Evolutionary conservation across 2,113 vertebrate genomes (phyloP).

Genomic region (Neogobius melanostomus): DNA sequence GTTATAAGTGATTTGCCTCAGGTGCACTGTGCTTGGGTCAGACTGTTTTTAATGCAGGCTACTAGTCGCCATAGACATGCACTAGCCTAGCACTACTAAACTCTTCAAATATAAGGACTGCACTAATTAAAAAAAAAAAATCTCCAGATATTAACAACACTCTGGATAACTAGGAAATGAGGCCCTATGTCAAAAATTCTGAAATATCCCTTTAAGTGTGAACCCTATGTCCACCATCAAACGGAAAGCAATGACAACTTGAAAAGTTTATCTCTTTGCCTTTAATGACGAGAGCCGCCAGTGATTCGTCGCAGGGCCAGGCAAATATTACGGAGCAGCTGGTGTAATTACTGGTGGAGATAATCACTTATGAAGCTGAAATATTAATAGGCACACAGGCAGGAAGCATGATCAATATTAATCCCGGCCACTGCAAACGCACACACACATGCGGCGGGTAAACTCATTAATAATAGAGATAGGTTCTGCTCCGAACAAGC

Average conservation of each 20-base stretch:
- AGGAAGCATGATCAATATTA: constrained; percentile 72
- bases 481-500: constrained; percentile 46
- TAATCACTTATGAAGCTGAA: constrained; percentile 68
- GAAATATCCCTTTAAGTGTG: too few relatives aligned
- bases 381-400: constrained; percentile 68
- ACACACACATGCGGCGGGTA: constrained; percentile 6
- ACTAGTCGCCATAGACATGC: too few relatives aligned
- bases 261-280: background rate
- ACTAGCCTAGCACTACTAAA: too few relatives aligned
- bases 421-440: constrained; percentile 35
- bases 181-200: too few relatives aligned
- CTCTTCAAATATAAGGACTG: too few relatives aligned
- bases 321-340: constrained; percentile 43
- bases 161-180: too few relatives aligned
- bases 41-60: too few relatives aligned
- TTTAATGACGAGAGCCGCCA: background rate
- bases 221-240: too few relatives aligned
- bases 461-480: constrained; percentile 72
- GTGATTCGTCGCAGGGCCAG: constrained; percentile 33
- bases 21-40: too few relatives aligned
- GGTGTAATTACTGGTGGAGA: constrained; percentile 48
- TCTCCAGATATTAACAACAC: too few relatives aligned
- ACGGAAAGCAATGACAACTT: background rate
- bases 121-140: too few relatives aligned
- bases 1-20: too few relatives aligned